Base-by-base conservation (phyloP, 2,797 vertebrate species). In the Melanotaenia boesemani region DNA sequence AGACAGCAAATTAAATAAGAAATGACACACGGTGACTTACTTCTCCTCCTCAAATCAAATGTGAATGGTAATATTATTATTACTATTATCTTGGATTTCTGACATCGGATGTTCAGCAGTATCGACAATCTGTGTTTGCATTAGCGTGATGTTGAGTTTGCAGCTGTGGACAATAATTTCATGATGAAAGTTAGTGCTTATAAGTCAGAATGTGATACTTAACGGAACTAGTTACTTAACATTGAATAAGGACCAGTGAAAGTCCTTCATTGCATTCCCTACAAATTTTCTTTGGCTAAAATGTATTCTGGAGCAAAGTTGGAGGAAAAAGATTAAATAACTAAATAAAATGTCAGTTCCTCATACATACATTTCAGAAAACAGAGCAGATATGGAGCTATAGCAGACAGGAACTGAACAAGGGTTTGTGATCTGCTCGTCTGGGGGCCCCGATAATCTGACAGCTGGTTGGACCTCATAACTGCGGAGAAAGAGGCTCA, bases 381-480 rank as follows among this genome's bases (percentile, higher is more conserved):
- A 48, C 52, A 55, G 24, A 55, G 22, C 26, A 26, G 12, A 55
- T 26, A 34, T 48, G 34, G 28, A 30, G 46, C 46, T 56, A 6
- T 46, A 50, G 61, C 48, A 54, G 37, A 41, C 34, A 67, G 63
- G 32, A 58, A 58, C 39, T 13, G 30, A 46, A 61, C 30, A 11
- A 22, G 55, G 34, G 28, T 18, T 58, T 61, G 41, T 69, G 50
- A 44, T 72, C 28, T 54, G 52, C 26, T 26, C 28, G 56, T 74
- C 50, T 11, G 34, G 63, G 39, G n/a, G 36, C 54, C 32, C 32
- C 12, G 26, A 24, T 41, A 60, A 50, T 58, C 72, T 50, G 52
- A 22, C 54, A 65, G 57, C 32, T 67, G 52, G 50, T 55, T 32
- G 66, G 67, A 48, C 67, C 67, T 63, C 54, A 70, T 67, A 63